These are phyloP conservation scores for Belgica antarctica DNA, from an alignment of 2,888 invertebrate genomes.

Conservation along the genomic window DNA sequence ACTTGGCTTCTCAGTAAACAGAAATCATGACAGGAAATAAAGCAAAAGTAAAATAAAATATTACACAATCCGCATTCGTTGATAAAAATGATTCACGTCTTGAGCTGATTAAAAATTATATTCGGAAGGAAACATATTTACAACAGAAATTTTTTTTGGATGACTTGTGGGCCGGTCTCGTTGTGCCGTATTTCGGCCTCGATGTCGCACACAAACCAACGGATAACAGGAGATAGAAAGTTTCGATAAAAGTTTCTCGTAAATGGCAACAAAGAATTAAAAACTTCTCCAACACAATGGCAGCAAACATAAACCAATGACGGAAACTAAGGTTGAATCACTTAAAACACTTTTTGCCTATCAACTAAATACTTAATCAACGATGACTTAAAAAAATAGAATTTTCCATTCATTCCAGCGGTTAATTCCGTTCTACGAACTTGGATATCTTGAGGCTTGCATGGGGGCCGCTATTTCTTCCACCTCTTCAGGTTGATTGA, in stretches of 20 bases:
- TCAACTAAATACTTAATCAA: slow-evolving; percentile 44
- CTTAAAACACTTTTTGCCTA: slow-evolving; percentile 16
- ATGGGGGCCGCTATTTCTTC: too few species aligned
- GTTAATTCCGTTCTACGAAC: too few species aligned
- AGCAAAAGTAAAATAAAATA: slow-evolving; percentile 4
- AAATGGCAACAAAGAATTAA: not conserved
- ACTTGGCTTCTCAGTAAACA: too few species aligned
- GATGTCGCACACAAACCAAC: too few species aligned
- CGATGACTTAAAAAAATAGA: slow-evolving; percentile 39
- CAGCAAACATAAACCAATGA: not conserved
- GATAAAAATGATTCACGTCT: not conserved
- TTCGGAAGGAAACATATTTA: not conserved
- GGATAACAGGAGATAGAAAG: too few species aligned
- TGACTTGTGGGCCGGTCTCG: too few species aligned
- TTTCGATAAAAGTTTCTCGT: too few species aligned
- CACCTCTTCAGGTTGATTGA: too few species aligned
- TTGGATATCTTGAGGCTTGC: too few species aligned
- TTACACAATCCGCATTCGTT: not conserved
- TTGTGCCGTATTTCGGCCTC: too few species aligned
- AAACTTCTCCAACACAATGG: not conserved
- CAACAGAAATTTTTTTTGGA: not conserved
- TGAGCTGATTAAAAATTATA: slow-evolving; percentile 15
- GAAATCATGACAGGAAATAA: too few species aligned
- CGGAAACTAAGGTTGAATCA: slow-evolving; percentile 20
- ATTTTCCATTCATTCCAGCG: too few species aligned